Evolutionary conservation across 2,888 invertebrate genomes (phyloP).

Genomic region (Laspeyria flexula): DNA sequence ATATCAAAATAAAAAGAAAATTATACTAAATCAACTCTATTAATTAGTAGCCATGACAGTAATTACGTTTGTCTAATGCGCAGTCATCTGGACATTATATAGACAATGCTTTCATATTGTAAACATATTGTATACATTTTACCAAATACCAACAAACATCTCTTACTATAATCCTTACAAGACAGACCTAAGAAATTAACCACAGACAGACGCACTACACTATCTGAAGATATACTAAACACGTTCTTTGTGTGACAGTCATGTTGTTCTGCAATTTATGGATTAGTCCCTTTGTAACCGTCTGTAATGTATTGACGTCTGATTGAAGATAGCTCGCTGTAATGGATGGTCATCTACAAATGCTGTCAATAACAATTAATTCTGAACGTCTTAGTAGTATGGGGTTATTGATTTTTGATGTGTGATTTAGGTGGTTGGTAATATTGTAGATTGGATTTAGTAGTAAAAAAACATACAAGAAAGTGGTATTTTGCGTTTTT

Average conservation of each 20-base stretch:
- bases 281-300: conserved; percentile 63
- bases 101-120: too few species aligned
- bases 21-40: too few species aligned
- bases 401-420: conserved; percentile 2
- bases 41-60: too few species aligned
- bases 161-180: not conserved
- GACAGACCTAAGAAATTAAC: conserved; percentile 16
- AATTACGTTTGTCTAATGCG: too few species aligned
- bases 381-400: conserved; percentile 6
- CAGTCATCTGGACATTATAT: too few species aligned
- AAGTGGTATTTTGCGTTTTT: too few species aligned
- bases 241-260: conserved; percentile 56
- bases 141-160: too few species aligned
- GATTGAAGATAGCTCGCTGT: conserved; percentile 59
- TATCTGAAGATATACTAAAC: conserved; percentile 39
- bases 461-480: too few species aligned
- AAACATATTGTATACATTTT: too few species aligned
- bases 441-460: too few species aligned
- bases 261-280: conserved; percentile 68
- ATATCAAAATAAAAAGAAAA: too few species aligned
- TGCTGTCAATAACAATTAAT: conserved; percentile 38
- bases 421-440: not conserved
- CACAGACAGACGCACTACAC: conserved; percentile 17
- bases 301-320: conserved; percentile 63
- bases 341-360: conserved; percentile 51